A percentile compares a stretch with the other conserved stretches of the same genome.
Conservation (phyloP, 2,113 vertebrate genomes). For the Meles meles region DNA sequence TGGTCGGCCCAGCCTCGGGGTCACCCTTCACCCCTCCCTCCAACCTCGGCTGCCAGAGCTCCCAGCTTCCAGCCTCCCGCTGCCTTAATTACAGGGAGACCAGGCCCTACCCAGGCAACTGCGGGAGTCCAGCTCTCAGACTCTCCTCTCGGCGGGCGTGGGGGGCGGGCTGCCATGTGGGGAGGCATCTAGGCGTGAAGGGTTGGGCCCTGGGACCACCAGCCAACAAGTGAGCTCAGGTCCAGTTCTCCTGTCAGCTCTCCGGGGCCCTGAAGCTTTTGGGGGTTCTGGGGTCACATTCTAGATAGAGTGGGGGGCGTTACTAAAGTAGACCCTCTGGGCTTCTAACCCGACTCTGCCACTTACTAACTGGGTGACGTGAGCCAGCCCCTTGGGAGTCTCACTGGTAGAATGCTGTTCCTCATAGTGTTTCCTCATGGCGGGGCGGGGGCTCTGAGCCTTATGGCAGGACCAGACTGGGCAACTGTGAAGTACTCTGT, state of each 20-base stretch:
- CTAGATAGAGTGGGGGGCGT: not conserved
- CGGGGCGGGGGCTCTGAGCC: not conserved
- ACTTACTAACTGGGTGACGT: not conserved
- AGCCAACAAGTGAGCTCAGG: not conserved
- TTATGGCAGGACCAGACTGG: not conserved
- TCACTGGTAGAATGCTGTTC: not conserved
- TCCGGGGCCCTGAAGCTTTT: not conserved
- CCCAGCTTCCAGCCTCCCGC: not conserved
- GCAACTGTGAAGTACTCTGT: not conserved
- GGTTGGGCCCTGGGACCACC: not conserved
- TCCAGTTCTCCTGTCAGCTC: not conserved
- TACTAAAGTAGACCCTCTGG: no score
- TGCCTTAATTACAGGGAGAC: conserved; percentile 64
- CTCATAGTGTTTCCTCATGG: not conserved
- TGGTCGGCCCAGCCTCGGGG: not conserved
- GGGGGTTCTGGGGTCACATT: not conserved
- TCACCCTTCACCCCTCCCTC: not conserved
- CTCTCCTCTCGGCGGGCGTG: not conserved
- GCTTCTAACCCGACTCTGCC: not conserved
- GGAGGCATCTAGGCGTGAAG: not conserved
- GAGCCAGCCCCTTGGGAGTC: not conserved
- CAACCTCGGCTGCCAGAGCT: not conserved
- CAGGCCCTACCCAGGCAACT: conserved; percentile 1
- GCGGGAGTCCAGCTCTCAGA: not conserved
- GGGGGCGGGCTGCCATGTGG: not conserved